These are phyloP conservation scores for Chloropsis hardwickii DNA, from an alignment of 2,113 vertebrate genomes.

Conservation along the genomic window DNA sequence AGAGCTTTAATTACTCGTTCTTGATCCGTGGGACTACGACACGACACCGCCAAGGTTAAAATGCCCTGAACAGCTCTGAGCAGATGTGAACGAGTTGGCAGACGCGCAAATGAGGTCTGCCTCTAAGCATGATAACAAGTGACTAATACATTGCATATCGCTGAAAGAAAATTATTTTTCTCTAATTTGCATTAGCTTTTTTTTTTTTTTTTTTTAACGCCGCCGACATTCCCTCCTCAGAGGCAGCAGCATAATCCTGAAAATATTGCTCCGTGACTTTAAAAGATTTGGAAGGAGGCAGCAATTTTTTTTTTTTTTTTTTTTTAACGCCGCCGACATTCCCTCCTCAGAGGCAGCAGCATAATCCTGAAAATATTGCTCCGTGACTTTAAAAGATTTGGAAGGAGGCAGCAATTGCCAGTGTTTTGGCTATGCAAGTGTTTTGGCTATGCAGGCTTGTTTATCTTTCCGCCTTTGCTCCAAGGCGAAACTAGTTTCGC, in stretches of 20 bases:
- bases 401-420: slow-evolving; percentile 74
- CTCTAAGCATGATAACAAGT: slow-evolving; percentile 83
- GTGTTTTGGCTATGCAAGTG: slow-evolving; percentile 76
- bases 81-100: slow-evolving; percentile 84
- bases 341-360: slow-evolving; percentile 63
- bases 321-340: slow-evolving; percentile 49
- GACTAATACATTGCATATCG: slow-evolving; percentile 84
- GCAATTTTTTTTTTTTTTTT: slow-evolving; percentile 55
- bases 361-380: slow-evolving; percentile 76
- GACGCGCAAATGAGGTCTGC: slow-evolving; percentile 83
- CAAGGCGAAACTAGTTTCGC: slow-evolving; percentile 78
- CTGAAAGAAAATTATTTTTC: slow-evolving; percentile 85
- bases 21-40: slow-evolving; percentile 79
- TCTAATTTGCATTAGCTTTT: slow-evolving; percentile 81
- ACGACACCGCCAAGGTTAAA: slow-evolving; percentile 82
- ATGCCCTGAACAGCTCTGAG: slow-evolving; percentile 78
- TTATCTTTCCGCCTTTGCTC: slow-evolving; percentile 81
- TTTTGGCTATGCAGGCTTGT: slow-evolving; percentile 75
- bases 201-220: slow-evolving; percentile 22
- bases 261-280: slow-evolving; percentile 74
- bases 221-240: slow-evolving; percentile 62
- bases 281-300: slow-evolving; percentile 74
- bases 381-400: slow-evolving; percentile 75
- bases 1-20: slow-evolving; percentile 81
- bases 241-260: slow-evolving; percentile 73